phyloP scores from a whole-genome alignment of 2,888 invertebrate genomes.

The Chelonus formosanus region DNA sequence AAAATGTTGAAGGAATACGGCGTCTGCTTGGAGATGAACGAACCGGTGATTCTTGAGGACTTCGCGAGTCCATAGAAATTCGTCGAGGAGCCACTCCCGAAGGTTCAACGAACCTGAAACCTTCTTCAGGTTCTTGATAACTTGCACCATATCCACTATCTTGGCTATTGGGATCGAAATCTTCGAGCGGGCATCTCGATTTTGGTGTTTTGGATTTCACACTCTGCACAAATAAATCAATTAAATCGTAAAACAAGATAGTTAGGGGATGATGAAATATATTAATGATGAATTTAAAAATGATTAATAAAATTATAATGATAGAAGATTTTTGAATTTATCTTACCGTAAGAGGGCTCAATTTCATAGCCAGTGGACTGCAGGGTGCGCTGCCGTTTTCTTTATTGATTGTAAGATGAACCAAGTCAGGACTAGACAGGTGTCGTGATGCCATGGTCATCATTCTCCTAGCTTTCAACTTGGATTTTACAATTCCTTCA shows the following conservation, averaged over 20 bases:
- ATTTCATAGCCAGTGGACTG: conserved; percentile 44
- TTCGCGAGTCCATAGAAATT: conserved; percentile 51
- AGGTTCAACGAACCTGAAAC: conserved; percentile 64
- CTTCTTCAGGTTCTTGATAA: conserved; percentile 53
- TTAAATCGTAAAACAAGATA: background rate
- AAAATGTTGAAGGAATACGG: conserved; percentile 50
- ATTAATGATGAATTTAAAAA: too few species aligned
- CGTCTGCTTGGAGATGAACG: conserved; percentile 48
- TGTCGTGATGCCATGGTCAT: conserved; percentile 54
- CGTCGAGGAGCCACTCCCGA: conserved; percentile 61
- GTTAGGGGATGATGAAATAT: too few species aligned
- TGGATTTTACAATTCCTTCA: conserved; percentile 48
- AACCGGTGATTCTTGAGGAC: conserved; percentile 48
- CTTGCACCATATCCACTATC: conserved; percentile 70
- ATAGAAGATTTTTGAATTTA: conserved; percentile 1
- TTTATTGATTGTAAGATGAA: conserved; percentile 50
- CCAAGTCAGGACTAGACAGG: conserved; percentile 48
- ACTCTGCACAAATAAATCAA: conserved; percentile 37
- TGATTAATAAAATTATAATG: background rate
- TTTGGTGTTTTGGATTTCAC: conserved; percentile 38
- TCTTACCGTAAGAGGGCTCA: conserved; percentile 57
- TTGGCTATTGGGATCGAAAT: conserved; percentile 69
- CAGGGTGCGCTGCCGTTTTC: conserved; percentile 51
- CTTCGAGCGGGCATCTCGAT: conserved; percentile 65
- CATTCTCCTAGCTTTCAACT: conserved; percentile 46